phyloP scores from a whole-genome alignment of 2,113 vertebrate genomes.

The Varanus salvator region DNA sequence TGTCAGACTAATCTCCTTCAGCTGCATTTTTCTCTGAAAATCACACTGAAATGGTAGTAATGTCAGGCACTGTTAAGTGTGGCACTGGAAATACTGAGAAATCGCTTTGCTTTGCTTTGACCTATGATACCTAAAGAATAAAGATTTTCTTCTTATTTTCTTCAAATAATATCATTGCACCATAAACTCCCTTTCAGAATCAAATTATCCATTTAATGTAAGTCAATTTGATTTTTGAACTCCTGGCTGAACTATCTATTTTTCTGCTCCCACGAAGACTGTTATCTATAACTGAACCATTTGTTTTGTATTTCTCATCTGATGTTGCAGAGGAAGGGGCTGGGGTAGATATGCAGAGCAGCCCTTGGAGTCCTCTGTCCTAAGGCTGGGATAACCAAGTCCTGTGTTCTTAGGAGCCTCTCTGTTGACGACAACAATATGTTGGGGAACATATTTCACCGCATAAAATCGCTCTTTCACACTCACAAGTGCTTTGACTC shows the following conservation, averaged over 20 bases:
- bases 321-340: neutral
- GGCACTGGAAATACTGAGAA: slow-evolving; percentile 34
- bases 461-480: neutral
- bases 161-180: slow-evolving; percentile 22
- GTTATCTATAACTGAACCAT: neutral
- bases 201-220: slow-evolving; percentile 9
- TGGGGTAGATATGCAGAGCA: too few relatives aligned
- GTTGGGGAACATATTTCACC: neutral
- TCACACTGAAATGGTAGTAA: slow-evolving; percentile 35
- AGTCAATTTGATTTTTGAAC: slow-evolving; percentile 36
- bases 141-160: slow-evolving; percentile 23
- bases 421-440: neutral
- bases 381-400: neutral
- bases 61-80: slow-evolving; percentile 29
- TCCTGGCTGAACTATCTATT: neutral
- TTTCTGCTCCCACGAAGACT: neutral
- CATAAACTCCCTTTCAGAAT: slow-evolving; percentile 24
- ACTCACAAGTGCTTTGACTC: neutral
- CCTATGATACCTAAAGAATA: slow-evolving; percentile 54
- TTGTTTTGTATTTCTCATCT: slow-evolving; percentile 7
- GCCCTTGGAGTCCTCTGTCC: too few relatives aligned
- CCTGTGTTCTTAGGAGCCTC: neutral
- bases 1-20: slow-evolving; percentile 66
- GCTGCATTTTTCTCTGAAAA: slow-evolving; percentile 38
- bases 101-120: slow-evolving; percentile 43